Evolutionary conservation across 2,888 invertebrate species (phyloP).

Genomic region (Caenorhabditis doughertyi): DNA sequence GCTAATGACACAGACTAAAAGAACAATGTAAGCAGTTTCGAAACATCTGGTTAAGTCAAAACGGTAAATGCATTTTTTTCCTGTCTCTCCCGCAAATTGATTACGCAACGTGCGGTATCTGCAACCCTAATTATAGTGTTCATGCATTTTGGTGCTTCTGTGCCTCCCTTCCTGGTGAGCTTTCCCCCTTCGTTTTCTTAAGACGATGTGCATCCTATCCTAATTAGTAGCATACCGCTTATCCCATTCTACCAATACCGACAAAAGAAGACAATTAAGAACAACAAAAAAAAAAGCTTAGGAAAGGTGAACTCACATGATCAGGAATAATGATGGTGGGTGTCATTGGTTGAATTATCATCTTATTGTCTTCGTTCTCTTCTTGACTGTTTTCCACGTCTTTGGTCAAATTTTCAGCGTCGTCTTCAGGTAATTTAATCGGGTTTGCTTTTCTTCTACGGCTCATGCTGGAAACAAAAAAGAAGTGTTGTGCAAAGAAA

Average conservation of each 20-base stretch:
- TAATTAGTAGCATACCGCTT: constrained; percentile 40
- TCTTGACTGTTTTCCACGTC: constrained; percentile 54
- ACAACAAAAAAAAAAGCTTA: no score
- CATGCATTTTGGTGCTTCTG: constrained; percentile 8
- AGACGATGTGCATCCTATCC: constrained; percentile 17
- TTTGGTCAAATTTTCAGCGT: constrained; percentile 28
- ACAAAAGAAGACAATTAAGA: no score
- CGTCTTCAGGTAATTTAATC: constrained; percentile 69
- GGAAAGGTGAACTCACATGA: constrained; percentile 37
- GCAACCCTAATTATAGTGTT: constrained; percentile 48
- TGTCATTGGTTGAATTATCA: constrained; percentile 22
- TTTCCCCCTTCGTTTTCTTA: background rate
- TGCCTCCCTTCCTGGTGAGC: constrained; percentile 3
- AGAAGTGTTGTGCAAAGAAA: constrained; percentile 9
- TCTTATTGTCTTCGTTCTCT: constrained; percentile 44
- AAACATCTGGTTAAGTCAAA: no score
- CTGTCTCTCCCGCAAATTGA: background rate
- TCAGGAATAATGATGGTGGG: constrained; percentile 41
- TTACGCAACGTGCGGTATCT: constrained; percentile 61
- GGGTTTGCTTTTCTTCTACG: constrained; percentile 80
- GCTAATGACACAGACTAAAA: no score
- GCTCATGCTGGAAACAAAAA: constrained; percentile 77
- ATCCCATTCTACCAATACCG: background rate
- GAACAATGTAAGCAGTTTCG: no score
- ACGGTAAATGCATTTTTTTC: background rate